These are phyloP conservation scores for Austrofundulus limnaeus DNA, from an alignment of 2,113 vertebrate species.

Conservation along the genomic window DNA sequence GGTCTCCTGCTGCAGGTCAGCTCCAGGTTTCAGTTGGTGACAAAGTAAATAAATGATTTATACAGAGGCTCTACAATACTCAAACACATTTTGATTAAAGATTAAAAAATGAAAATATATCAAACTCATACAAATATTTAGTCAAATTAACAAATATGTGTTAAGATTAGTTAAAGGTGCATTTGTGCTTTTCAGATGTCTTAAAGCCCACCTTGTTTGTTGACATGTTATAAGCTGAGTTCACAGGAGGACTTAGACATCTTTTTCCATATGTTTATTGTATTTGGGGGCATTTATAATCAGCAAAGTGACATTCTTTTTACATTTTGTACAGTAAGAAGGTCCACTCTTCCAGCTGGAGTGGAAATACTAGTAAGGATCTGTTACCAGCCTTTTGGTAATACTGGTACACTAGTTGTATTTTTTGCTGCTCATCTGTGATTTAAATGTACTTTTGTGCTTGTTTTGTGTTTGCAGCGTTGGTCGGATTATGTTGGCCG, in stretches of 20 bases:
- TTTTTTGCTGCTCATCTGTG: background rate
- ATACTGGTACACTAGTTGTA: background rate
- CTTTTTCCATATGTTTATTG: no score
- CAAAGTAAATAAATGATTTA: background rate
- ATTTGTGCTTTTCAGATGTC: no score
- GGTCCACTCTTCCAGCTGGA: slow-evolving; percentile 27
- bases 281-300: background rate
- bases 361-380: slow-evolving; percentile 29
- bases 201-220: no score
- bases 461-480: slow-evolving; percentile 77
- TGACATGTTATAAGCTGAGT: no score
- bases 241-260: no score
- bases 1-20: background rate
- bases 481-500: slow-evolving; percentile 96
- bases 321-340: slow-evolving; percentile 27
- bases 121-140: no score
- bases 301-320: slow-evolving; percentile 22
- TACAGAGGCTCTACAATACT: background rate
- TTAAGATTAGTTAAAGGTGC: no score
- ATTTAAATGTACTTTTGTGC: background rate
- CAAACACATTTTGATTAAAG: no score
- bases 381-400: slow-evolving; percentile 21
- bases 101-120: no score
- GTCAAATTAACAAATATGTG: no score
- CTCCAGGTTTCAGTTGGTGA: background rate